Percentiles rank a stretch among this genome's conserved stretches.
Conservation (phyloP, 2,113 vertebrate genomes). For the Macquaria australasica region DNA sequence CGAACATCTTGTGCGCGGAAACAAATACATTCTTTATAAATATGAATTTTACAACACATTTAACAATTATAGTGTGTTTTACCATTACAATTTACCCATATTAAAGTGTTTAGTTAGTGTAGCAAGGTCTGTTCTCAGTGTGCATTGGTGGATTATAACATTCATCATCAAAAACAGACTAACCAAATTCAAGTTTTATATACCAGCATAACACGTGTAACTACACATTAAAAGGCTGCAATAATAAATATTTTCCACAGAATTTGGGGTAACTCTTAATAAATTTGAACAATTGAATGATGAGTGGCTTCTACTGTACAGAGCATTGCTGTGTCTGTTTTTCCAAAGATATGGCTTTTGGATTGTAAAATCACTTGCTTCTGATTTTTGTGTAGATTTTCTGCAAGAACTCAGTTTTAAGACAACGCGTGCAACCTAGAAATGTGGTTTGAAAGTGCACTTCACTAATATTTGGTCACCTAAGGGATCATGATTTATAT, state of each 20-base stretch:
- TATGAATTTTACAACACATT: slow-evolving; percentile 29
- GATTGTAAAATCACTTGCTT: not conserved
- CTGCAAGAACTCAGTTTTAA: slow-evolving; percentile 49
- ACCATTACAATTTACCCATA: slow-evolving; percentile 16
- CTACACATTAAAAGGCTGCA: slow-evolving; percentile 8
- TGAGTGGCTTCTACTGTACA: not conserved
- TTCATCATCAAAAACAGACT: slow-evolving; percentile 22
- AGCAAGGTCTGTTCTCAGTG: not conserved
- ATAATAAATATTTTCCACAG: not conserved
- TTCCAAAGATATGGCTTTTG: slow-evolving; percentile 31
- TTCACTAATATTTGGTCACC: slow-evolving; percentile 71
- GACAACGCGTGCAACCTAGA: slow-evolving; percentile 47
- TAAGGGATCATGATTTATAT: slow-evolving; percentile 15
- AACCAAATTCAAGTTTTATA: slow-evolving; percentile 34
- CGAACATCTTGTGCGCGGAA: not conserved
- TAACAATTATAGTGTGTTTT: not conserved
- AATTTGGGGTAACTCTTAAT: not conserved
- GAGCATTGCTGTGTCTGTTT: not conserved
- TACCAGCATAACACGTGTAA: not conserved
- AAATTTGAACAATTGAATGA: not conserved
- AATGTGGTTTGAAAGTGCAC: slow-evolving; percentile 65
- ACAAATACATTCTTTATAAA: slow-evolving; percentile 23
- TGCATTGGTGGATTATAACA: slow-evolving; percentile 21
- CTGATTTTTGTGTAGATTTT: not conserved
- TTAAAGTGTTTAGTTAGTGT: slow-evolving; percentile 18